Percentiles rank a stretch among this genome's conserved stretches.
These are phyloP conservation scores for Megaceryle maxima DNA, from an alignment of 2,113 vertebrate genomes.

Conservation along the genomic window DNA sequence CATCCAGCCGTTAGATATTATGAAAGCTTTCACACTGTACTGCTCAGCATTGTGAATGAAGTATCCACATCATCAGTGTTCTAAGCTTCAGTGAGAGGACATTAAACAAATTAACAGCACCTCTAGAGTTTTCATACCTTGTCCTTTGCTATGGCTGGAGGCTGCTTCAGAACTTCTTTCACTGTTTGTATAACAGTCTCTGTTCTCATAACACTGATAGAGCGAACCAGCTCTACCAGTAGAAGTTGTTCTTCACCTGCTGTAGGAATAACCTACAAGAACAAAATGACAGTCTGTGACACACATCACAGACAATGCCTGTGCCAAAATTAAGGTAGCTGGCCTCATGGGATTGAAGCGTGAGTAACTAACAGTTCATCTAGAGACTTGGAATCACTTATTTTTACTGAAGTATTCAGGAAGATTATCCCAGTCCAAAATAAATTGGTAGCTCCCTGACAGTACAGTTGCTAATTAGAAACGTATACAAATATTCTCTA, in stretches of 20 bases:
- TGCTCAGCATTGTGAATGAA: neutral
- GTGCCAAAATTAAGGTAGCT: neutral
- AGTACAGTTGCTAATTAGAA: neutral
- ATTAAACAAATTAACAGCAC: neutral
- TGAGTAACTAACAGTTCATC: neutral
- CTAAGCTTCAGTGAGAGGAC: neutral
- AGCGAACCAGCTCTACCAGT: constrained; percentile 93
- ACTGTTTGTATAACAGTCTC: constrained; percentile 98
- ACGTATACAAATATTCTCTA: neutral
- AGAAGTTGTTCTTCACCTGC: constrained; percentile 95
- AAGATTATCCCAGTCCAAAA: neutral
- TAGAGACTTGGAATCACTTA: neutral
- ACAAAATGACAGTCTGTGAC: neutral
- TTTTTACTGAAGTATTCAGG: neutral
- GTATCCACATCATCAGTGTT: neutral
- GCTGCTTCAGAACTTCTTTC: constrained; percentile 97
- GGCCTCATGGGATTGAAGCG: neutral
- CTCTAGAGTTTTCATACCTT: constrained; percentile 77
- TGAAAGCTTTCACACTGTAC: neutral
- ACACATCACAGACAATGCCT: neutral
- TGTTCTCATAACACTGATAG: constrained; percentile 95
- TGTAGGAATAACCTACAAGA: constrained; percentile 88
- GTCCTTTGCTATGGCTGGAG: constrained; percentile 94
- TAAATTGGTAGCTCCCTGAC: neutral
- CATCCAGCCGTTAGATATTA: neutral